Evolutionary conservation across 1,140 invertebrate species (phyloP).

Genomic region (Ganaspis sp.): DNA sequence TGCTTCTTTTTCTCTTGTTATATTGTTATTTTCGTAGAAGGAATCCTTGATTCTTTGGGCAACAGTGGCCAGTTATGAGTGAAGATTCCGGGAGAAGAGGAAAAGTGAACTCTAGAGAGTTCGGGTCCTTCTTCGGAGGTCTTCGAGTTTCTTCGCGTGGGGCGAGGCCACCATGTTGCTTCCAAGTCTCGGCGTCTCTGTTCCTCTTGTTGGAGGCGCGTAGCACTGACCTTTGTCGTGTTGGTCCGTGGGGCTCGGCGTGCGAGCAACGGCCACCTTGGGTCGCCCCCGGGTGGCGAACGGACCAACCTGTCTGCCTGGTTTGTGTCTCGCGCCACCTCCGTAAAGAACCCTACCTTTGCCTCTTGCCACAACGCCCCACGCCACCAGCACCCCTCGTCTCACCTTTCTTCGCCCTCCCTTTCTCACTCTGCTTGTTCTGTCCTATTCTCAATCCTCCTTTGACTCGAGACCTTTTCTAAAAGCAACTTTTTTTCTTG

Average conservation of each 20-base stretch:
- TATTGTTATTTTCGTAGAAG: too few species aligned
- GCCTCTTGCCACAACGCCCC: conserved; percentile 27
- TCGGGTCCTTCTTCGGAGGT: conserved; percentile 68
- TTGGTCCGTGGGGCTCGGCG: conserved; percentile 52
- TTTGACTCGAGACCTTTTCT: not conserved
- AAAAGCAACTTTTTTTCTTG: too few species aligned
- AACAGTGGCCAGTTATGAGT: not conserved
- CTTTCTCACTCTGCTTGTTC: not conserved
- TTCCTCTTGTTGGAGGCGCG: conserved; percentile 32
- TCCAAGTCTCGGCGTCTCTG: conserved; percentile 51
- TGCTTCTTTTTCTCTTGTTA: too few species aligned
- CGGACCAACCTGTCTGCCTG: conserved; percentile 68
- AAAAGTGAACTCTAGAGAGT: conserved; percentile 39
- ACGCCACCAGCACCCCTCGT: conserved; percentile 24
- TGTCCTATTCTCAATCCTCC: not conserved
- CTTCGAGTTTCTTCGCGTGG: conserved; percentile 72
- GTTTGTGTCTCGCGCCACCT: conserved; percentile 63
- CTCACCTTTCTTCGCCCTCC: not conserved
- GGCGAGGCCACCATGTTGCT: conserved; percentile 76
- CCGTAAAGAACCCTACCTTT: conserved; percentile 50
- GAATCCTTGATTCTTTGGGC: not conserved
- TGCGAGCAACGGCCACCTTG: conserved; percentile 72
- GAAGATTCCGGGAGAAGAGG: conserved; percentile 41
- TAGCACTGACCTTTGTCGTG: conserved; percentile 44
- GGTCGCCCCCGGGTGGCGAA: conserved; percentile 73